These are phyloP conservation scores for Spondyliosoma cantharus DNA, from an alignment of 2,797 vertebrate genomes.

Conservation along the genomic window DNA sequence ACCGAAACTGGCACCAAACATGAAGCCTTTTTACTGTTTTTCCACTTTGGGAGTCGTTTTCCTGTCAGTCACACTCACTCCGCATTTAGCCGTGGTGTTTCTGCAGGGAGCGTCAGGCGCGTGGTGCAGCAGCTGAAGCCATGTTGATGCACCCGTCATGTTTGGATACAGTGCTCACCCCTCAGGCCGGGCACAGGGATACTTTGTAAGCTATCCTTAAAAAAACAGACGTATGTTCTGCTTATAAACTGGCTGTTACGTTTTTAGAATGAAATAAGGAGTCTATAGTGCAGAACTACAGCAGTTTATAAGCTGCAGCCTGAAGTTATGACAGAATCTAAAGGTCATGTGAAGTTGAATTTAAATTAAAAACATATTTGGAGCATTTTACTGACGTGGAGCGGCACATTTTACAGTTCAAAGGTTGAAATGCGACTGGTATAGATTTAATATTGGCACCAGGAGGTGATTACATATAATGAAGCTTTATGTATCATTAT, in stretches of 20 bases:
- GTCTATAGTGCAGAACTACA: background rate
- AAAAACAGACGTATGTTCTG: background rate
- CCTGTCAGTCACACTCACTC: background rate
- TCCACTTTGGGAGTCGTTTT: background rate
- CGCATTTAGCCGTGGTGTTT: background rate
- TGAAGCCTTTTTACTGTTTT: background rate
- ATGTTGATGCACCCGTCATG: conserved; percentile 51
- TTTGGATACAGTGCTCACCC: conserved; percentile 36
- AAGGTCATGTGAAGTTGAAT: background rate
- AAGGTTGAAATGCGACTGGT: background rate
- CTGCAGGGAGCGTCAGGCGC: conserved; percentile 43
- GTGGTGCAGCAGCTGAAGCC: conserved; percentile 61
- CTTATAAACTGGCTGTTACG: background rate
- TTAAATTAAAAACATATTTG: background rate
- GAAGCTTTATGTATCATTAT: too few species aligned
- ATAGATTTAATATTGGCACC: background rate
- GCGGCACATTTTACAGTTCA: background rate
- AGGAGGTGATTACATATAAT: background rate
- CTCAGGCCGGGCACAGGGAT: conserved; percentile 3
- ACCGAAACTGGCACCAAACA: background rate
- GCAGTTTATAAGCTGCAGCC: background rate
- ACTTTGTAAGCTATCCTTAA: background rate
- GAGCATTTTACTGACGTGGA: background rate
- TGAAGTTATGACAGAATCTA: background rate
- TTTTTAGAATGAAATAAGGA: background rate